Evolutionary conservation across 2,113 vertebrate genomes (phyloP).

Genomic region (Corythaixoides concolor): DNA sequence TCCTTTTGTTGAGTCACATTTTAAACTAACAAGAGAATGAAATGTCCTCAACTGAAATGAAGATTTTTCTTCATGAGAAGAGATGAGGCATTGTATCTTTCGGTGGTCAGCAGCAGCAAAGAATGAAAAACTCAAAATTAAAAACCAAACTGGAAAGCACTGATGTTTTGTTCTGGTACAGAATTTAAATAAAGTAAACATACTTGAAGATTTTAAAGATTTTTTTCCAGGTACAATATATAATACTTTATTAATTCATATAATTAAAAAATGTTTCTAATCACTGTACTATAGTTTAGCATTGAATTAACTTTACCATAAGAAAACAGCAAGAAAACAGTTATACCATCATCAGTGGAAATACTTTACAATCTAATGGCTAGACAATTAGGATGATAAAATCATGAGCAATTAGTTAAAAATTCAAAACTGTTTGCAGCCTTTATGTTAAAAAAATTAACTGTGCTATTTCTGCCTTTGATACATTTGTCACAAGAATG

Average conservation of each 20-base stretch:
- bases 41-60: not conserved
- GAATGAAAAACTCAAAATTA: not conserved
- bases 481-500: not conserved
- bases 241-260: not conserved
- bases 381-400: not conserved
- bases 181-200: not conserved
- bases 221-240: not conserved
- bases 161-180: not conserved
- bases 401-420: not conserved
- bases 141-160: not conserved
- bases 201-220: not conserved
- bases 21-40: not conserved
- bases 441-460: not conserved
- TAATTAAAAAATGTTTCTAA: not conserved
- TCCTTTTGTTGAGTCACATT: not conserved
- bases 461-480: not conserved
- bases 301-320: not conserved
- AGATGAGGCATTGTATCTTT: not conserved
- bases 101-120: not conserved
- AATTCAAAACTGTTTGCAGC: not conserved
- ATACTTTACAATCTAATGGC: not conserved
- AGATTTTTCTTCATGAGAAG: not conserved
- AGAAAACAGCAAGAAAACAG: not conserved
- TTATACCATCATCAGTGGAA: not conserved
- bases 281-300: not conserved